Base-by-base conservation (phyloP, 2,797 vertebrate genomes). In the Gymnoscopelus microlampas region DNA sequence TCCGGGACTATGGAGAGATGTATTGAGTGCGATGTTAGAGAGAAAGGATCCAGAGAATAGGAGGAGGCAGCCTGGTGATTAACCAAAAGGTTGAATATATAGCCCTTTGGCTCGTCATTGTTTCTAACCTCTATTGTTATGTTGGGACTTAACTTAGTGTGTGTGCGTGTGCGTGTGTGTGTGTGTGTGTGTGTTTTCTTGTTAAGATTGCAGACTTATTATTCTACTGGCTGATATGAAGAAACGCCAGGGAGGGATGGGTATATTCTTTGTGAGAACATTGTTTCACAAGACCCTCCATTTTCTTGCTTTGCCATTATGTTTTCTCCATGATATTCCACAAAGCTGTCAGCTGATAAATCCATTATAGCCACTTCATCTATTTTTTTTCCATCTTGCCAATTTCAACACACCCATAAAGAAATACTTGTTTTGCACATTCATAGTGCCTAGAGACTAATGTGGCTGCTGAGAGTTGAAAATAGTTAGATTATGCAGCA, bases 61-160 rank as follows among this genome's bases (percentile, higher is more conserved):
- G 77, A 76, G 76, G 73, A 81, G 87, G 85, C 88, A 82, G 88
- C 67, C 49, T 51, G 83, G 76, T 88, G 86, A 91, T 91, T 91
- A 90, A 87, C 62, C 66, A 77, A 78, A 32, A 80, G 83, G 78
- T 80, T 84, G 82, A 67, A 53, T 84, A 81, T 88, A 89, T 78
- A 59, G 78, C 14, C 55, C 74, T 78, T 76, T 73, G 76, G 78
- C 85, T 84, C 56, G 77, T 78, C 64, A 74, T 68, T 88, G 80
- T 84, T 88, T 84, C 82, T 82, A 85, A 87, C 67, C 23, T 74
- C 81, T 71, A 86, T 90, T 88, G 88, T 88, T 85, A 63, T 62
- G 3, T 53, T 7, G 66, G 68, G 12, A 73, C 73, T 74, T 51
- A 0, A 14, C 71, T 15, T n/a, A n/a, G 35, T 2, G 35, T 39